phyloP scores from a whole-genome alignment of 2,888 invertebrate genomes.

The Metacarcinus magister region DNA sequence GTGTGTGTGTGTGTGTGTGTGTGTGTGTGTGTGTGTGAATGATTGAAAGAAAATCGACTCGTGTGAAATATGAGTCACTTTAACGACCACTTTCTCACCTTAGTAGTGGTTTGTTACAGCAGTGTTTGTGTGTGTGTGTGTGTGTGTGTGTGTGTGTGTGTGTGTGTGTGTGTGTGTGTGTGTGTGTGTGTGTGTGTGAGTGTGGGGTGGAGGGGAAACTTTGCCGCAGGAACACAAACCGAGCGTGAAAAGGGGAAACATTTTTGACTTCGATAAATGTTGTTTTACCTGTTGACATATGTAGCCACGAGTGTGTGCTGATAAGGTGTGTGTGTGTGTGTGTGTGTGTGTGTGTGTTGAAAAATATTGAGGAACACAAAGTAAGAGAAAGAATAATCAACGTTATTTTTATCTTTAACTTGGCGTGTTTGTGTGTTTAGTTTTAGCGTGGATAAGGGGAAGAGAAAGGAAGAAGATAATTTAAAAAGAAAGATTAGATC shows the following conservation, averaged over 20 bases:
- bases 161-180: slow-evolving; percentile 47
- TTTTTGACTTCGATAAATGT: no score
- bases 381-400: background rate
- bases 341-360: background rate
- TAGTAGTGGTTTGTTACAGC: background rate
- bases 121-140: background rate
- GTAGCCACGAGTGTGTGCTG: no score
- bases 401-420: background rate
- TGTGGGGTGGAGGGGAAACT: no score
- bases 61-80: background rate
- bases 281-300: no score
- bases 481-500: background rate
- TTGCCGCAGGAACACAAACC: no score
- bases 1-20: slow-evolving; percentile 55
- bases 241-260: no score
- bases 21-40: slow-evolving; percentile 14
- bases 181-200: background rate
- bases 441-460: background rate
- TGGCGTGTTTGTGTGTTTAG: no score
- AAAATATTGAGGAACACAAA: background rate
- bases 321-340: background rate
- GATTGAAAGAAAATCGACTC: background rate
- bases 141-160: slow-evolving; percentile 43
- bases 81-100: background rate
- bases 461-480: background rate